Evolutionary conservation across 2,888 invertebrate species (phyloP).

Genomic region (Entomobrya proxima): DNA sequence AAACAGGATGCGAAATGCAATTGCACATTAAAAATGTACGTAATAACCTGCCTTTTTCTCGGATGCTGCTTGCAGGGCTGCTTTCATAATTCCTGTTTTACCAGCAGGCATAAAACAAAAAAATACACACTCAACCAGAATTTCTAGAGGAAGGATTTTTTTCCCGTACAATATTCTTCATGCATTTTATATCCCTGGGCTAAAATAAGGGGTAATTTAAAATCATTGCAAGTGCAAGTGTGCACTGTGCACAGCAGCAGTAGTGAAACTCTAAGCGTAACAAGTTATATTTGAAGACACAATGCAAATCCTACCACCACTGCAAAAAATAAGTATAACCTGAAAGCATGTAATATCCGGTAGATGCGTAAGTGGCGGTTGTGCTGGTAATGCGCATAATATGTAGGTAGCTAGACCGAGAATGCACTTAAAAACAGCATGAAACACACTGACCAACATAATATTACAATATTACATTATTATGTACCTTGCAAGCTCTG

Average conservation of each 20-base stretch:
- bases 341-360: not conserved
- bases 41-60: constrained; percentile 51
- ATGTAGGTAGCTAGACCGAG: constrained; percentile 31
- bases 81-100: constrained; percentile 30
- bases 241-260: constrained; percentile 10
- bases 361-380: too few species aligned
- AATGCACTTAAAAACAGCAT: constrained; percentile 19
- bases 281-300: not conserved
- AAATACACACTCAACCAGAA: not conserved
- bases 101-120: not conserved
- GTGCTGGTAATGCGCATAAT: constrained; percentile 26
- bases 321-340: not conserved
- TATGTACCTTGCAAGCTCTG: not conserved
- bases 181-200: constrained; percentile 27
- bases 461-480: not conserved
- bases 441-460: constrained; percentile 59
- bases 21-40: constrained; percentile 66
- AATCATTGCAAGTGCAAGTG: constrained; percentile 37
- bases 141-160: not conserved
- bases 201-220: constrained; percentile 32
- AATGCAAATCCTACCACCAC: not conserved
- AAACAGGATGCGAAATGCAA: constrained; percentile 62
- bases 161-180: not conserved
- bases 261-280: not conserved
- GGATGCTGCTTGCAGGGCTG: not conserved